Percentiles rank a stretch among this genome's conserved stretches.
Conservation (phyloP, 2,113 vertebrate species). For the Pterocles burchelli region DNA sequence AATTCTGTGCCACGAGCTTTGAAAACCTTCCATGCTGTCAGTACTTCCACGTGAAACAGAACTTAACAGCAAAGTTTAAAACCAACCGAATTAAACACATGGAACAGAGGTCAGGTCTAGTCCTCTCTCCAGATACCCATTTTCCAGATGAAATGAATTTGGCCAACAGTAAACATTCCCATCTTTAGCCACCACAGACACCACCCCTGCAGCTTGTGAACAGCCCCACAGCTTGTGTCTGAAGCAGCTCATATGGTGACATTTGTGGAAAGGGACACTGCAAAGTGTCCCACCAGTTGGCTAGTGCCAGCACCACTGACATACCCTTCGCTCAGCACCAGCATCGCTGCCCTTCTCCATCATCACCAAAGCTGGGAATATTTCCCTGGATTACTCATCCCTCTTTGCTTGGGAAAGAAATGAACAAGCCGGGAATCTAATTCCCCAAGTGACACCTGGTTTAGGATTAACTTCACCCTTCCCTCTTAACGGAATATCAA, state of each 20-base stretch:
- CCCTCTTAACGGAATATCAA: fast-evolving
- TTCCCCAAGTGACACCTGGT: neutral
- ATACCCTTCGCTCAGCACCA: fast-evolving
- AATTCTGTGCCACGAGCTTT: fast-evolving
- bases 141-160: neutral
- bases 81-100: fast-evolving
- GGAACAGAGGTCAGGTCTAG: fast-evolving
- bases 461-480: neutral
- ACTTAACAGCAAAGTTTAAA: neutral
- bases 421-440: neutral
- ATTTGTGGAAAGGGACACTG: neutral
- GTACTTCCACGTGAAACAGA: neutral
- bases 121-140: neutral
- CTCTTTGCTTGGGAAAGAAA: neutral
- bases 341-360: neutral
- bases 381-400: neutral
- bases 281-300: fast-evolving
- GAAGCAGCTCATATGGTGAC: neutral
- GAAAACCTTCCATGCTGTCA: fast-evolving
- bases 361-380: neutral
- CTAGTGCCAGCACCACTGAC: neutral
- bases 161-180: neutral
- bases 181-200: neutral
- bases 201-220: neutral
- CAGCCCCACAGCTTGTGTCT: neutral